Evolutionary conservation across 1,140 invertebrate species (phyloP).

Genomic region (Bilobella aurantiaca): DNA sequence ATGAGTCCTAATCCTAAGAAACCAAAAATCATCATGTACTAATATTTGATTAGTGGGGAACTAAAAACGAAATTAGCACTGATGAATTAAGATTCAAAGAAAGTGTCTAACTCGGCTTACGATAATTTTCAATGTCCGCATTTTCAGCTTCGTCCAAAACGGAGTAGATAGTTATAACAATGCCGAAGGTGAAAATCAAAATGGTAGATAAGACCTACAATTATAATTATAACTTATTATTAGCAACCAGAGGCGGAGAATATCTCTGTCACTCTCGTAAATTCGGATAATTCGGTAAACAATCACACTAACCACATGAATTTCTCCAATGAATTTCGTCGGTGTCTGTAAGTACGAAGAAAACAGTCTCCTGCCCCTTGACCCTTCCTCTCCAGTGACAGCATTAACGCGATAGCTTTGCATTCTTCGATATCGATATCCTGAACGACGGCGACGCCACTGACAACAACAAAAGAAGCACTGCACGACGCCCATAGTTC

Average conservation of each 20-base stretch:
- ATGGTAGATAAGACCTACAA: neutral
- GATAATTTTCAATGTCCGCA: neutral
- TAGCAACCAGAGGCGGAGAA: too few species aligned
- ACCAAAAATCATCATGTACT: too few species aligned
- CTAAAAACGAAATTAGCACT: too few species aligned
- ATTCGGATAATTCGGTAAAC: neutral
- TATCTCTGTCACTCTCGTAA: too few species aligned
- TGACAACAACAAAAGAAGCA: neutral
- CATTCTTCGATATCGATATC: neutral
- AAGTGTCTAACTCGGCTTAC: neutral
- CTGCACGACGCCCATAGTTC: too few species aligned
- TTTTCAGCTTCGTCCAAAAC: neutral
- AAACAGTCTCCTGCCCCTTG: neutral
- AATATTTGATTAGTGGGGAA: too few species aligned
- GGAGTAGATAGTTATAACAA: neutral
- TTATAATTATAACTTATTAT: neutral
- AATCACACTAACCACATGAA: neutral
- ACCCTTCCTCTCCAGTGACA: too few species aligned
- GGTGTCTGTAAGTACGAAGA: neutral
- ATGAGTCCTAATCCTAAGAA: neutral
- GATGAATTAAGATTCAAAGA: neutral
- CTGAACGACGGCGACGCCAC: neutral
- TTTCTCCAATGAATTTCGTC: constrained; percentile 6
- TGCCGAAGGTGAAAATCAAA: neutral
- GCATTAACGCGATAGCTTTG: neutral